A percentile compares a stretch with the other conserved stretches of the same genome.
These are phyloP conservation scores for Watsonalla binaria DNA, from an alignment of 2,888 invertebrate species.

Conservation along the genomic window DNA sequence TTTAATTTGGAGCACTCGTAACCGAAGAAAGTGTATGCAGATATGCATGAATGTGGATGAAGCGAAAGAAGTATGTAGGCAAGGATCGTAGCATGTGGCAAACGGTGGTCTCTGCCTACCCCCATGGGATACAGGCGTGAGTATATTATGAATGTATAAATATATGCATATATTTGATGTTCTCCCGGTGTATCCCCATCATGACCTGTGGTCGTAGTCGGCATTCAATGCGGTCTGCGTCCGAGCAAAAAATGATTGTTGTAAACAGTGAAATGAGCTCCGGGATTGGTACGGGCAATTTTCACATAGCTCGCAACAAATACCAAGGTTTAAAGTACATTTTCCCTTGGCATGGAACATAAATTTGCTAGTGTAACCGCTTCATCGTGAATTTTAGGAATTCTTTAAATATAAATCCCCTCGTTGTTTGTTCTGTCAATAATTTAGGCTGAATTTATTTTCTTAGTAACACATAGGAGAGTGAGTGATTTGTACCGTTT, in stretches of 20 bases:
- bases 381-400: not conserved
- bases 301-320: conserved; percentile 3
- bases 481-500: too few species aligned
- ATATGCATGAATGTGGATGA: too few species aligned
- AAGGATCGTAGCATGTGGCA: too few species aligned
- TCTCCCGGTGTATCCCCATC: conserved; percentile 2
- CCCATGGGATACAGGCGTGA: too few species aligned
- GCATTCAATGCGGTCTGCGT: conserved; percentile 14
- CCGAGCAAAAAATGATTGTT: conserved; percentile 23
- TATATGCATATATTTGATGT: too few species aligned
- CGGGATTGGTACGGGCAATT: conserved; percentile 11
- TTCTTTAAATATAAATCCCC: not conserved
- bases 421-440: not conserved
- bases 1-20: too few species aligned
- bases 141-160: too few species aligned
- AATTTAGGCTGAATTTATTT: not conserved
- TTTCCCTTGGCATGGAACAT: not conserved
- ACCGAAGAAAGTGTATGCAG: too few species aligned
- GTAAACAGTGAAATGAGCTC: conserved; percentile 20
- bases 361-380: not conserved
- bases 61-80: too few species aligned
- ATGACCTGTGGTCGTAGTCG: conserved; percentile 2
- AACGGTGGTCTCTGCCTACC: too few species aligned
- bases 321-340: not conserved
- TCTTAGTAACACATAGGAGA: not conserved